A percentile compares a stretch with the other conserved stretches of the same genome.
These are phyloP conservation scores for Pteropus rufus DNA, from an alignment of 2,797 vertebrate genomes.

Conservation along the genomic window DNA sequence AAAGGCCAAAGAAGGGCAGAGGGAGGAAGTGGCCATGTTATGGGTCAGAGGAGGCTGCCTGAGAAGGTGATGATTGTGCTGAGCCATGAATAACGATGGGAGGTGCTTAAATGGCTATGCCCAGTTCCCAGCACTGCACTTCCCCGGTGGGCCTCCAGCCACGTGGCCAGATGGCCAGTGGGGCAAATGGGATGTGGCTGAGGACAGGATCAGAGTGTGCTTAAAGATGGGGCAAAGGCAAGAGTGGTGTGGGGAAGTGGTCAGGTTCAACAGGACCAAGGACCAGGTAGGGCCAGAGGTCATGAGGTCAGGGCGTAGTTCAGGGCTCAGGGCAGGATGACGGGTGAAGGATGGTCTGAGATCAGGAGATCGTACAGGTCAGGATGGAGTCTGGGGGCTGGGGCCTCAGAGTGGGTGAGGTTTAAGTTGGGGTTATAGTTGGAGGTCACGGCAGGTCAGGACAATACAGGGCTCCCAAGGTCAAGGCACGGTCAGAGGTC, in stretches of 20 bases:
- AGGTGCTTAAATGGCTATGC: rapidly evolving
- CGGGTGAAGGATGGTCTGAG: neutral
- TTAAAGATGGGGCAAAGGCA: no score
- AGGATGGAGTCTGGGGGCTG: neutral
- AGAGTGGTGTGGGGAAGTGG: neutral
- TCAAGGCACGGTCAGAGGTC: neutral
- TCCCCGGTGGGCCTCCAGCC: neutral
- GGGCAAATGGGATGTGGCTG: neutral
- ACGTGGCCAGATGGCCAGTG: neutral
- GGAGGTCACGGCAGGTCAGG: neutral
- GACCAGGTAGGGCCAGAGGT: neutral
- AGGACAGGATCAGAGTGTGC: neutral
- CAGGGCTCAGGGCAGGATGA: neutral
- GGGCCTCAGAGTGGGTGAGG: neutral
- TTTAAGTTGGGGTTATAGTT: neutral
- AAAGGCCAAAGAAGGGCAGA: neutral
- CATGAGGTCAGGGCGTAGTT: neutral
- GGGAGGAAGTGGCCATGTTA: neutral
- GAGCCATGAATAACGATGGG: neutral
- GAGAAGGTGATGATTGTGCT: neutral
- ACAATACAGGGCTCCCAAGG: neutral
- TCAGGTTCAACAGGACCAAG: neutral
- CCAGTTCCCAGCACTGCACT: neutral
- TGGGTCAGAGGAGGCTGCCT: neutral
- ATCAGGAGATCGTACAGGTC: neutral